Percentiles rank a stretch among this genome's conserved stretches.
These are phyloP conservation scores for Mormyrus iriodes DNA, from an alignment of 2,113 vertebrate species.

Conservation along the genomic window DNA sequence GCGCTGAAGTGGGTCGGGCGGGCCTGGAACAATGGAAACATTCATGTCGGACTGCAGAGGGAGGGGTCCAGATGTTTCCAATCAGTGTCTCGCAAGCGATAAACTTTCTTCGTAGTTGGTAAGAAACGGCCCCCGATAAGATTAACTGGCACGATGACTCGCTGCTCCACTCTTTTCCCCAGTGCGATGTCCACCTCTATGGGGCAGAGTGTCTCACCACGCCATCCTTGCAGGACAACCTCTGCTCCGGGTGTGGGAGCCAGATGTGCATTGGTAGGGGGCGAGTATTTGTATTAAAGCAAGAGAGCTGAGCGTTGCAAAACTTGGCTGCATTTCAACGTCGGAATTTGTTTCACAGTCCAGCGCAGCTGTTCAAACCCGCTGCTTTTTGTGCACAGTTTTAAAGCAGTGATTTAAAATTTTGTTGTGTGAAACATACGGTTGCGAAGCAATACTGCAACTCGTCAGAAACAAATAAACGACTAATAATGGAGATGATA, in stretches of 20 bases:
- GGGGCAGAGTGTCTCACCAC: constrained; percentile 48
- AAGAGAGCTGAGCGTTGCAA: constrained; percentile 3
- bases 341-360: constrained; percentile 24
- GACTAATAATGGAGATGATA: neutral
- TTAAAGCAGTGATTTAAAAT: neutral
- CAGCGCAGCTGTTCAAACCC: constrained; percentile 32
- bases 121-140: constrained; percentile 26
- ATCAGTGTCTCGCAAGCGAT: constrained; percentile 59
- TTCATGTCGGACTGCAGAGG: constrained; percentile 43
- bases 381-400: neutral
- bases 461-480: neutral
- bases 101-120: constrained; percentile 27
- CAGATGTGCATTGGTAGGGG: constrained; percentile 46
- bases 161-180: neutral
- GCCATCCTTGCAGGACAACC: constrained; percentile 61
- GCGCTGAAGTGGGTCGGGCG: constrained; percentile 39
- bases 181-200: neutral
- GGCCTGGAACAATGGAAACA: constrained; percentile 63
- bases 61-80: constrained; percentile 58
- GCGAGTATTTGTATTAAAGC: constrained; percentile 15
- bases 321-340: constrained; percentile 24
- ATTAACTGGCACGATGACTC: neutral
- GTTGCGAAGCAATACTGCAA: neutral
- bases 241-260: constrained; percentile 53
- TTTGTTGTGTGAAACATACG: neutral